Conservation (phyloP, 2,888 invertebrate genomes). For the Theodoxus fluviatilis region DNA sequence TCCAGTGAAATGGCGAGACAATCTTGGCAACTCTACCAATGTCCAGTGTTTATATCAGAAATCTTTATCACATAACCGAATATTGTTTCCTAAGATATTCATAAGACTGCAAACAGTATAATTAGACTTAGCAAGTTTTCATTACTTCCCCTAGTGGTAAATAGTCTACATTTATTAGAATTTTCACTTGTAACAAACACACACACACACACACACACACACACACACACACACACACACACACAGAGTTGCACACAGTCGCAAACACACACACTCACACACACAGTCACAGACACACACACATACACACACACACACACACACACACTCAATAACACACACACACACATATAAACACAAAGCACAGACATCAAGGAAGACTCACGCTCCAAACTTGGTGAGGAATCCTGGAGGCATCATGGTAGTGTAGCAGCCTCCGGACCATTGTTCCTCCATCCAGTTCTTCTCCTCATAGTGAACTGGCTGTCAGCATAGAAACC, state of each 20-base stretch:
- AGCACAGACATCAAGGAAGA: neutral
- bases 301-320: neutral
- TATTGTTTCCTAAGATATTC: too few relatives aligned
- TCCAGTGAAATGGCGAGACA: too few relatives aligned
- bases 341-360: neutral
- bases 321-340: neutral
- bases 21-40: too few relatives aligned
- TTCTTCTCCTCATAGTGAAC: conserved; percentile 63
- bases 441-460: conserved; percentile 65
- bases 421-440: conserved; percentile 66
- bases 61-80: too few relatives aligned
- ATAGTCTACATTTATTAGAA: too few relatives aligned
- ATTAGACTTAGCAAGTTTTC: too few relatives aligned
- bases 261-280: neutral
- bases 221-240: conserved; percentile 6
- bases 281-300: neutral
- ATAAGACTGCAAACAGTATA: too few relatives aligned
- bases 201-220: neutral
- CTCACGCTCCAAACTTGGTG: conserved; percentile 59
- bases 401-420: conserved; percentile 63
- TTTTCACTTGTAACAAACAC: neutral
- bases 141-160: too few relatives aligned
- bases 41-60: too few relatives aligned
- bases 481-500: conserved; percentile 47
- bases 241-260: neutral